phyloP scores from a whole-genome alignment of 1,140 invertebrate genomes.

The Euglossa dilemma region DNA sequence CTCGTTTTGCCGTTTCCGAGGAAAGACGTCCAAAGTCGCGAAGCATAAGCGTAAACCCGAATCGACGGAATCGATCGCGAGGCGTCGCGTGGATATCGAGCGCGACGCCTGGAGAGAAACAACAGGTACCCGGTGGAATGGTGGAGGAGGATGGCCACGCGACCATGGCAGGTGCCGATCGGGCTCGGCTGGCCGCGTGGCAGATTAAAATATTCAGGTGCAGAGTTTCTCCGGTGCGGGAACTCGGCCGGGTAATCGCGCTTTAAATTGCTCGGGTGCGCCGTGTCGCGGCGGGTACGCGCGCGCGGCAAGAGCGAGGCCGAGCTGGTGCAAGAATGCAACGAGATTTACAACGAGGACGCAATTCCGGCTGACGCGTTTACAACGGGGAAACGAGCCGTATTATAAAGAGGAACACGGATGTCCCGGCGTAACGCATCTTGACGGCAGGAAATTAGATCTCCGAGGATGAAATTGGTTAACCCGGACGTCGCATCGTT shows the following conservation, averaged over 20 bases:
- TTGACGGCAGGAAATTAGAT: conserved; percentile 70
- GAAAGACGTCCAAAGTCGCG: no score
- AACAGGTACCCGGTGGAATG: background rate
- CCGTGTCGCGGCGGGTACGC: background rate
- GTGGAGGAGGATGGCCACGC: background rate
- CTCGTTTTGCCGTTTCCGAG: no score
- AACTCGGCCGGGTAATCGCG: conserved; percentile 56
- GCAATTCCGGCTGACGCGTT: conserved; percentile 68
- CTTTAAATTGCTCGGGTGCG: conserved; percentile 61
- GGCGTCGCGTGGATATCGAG: no score
- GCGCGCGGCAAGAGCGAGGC: conserved; percentile 20
- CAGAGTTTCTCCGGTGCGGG: conserved; percentile 6
- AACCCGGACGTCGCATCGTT: conserved; percentile 60
- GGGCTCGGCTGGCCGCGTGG: background rate
- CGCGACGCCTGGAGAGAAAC: background rate
- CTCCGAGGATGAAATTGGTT: conserved; percentile 68
- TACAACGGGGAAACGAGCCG: conserved; percentile 67
- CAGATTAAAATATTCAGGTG: conserved; percentile 60
- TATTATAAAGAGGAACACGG: conserved; percentile 70
- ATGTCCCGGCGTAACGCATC: conserved; percentile 64
- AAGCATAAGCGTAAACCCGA: no score
- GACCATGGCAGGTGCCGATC: background rate
- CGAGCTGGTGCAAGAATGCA: conserved; percentile 58
- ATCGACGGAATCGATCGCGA: no score
- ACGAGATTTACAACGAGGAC: conserved; percentile 67